Evolutionary conservation across 2,888 invertebrate species (phyloP), one percentile per base, ranked within the genome.

Genomic region (Leuctra nigra): DNA sequence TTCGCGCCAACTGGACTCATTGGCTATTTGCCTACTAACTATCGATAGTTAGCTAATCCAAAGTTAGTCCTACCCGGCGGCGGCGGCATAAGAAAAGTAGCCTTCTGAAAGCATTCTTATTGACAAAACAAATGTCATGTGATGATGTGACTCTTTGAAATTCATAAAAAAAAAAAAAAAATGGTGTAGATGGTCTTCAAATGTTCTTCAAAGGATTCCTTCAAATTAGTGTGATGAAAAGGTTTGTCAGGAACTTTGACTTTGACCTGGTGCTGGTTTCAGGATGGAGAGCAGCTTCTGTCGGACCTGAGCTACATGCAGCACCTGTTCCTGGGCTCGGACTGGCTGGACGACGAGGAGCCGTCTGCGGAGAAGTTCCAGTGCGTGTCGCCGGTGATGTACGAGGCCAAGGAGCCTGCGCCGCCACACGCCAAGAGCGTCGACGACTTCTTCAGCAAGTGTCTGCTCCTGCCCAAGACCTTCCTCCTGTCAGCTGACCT

Each of bases 251-350:
- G n/a, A n/a, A n/a, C n/a, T n/a, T n/a, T n/a, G n/a, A n/a, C n/a
- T n/a, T n/a, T n/a, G n/a, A n/a, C n/a, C n/a, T n/a, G n/a, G n/a
- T 48, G 2, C 54, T 53, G 18, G 53, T 33, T 22, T 62, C 76
- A 77, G 66, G 82, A 82, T 66, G 81, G 81, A 68, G 82, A 81
- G 68, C 79, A 81, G 72, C 70, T 82, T 67, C 71, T 82, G 65
- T 74, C 77, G 33, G 81, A 81, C 68, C 73, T 82, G 62, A 76
- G 78, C 68, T 77, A 75, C 64, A 73, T 79, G 66, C 79, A 77
- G 67, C 74, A 75, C 64, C 70, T 70, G 61, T 76, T 76, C 69
- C 72, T 74, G 66, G 71, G 58, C 20, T 55, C 54, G 1, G 59
- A 56, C 20, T 56, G 56, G 56, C 52, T 41, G 29, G 52, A 56